These are phyloP conservation scores for Lepilemur ruficaudatus DNA, from an alignment of 2,797 vertebrate genomes.

Conservation along the genomic window DNA sequence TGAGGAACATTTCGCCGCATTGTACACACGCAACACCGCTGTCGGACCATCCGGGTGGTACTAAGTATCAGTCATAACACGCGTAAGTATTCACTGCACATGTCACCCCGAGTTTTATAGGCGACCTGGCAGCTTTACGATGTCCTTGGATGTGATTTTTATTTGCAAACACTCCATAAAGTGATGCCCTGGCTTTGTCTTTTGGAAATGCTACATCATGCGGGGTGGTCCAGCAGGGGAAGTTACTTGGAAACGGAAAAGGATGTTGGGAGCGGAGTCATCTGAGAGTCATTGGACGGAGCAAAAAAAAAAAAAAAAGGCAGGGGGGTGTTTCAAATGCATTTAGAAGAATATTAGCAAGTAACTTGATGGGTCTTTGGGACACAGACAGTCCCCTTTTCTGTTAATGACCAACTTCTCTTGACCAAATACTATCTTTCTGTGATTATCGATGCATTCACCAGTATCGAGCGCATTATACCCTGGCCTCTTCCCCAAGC, in stretches of 20 bases:
- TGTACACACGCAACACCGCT: not conserved
- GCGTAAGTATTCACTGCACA: not conserved
- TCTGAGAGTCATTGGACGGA: not conserved
- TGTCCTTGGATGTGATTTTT: conserved; percentile 51
- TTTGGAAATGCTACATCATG: conserved; percentile 54
- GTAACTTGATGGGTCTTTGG: not conserved
- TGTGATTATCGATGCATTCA: not conserved
- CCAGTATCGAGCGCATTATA: not conserved
- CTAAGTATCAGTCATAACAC: not conserved
- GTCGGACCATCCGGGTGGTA: not conserved
- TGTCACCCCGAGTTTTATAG: conserved; percentile 48
- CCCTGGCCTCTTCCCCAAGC: not conserved
- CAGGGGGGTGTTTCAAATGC: not conserved
- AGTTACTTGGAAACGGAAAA: conserved; percentile 81
- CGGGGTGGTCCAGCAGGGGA: conserved; percentile 63
- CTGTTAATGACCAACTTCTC: not conserved
- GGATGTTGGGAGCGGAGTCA: conserved; percentile 69
- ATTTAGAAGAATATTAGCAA: not conserved
- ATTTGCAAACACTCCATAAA: conserved; percentile 64
- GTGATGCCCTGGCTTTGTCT: conserved; percentile 7
- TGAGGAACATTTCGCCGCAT: not conserved
- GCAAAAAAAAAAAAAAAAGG: not conserved
- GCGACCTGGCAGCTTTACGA: conserved; percentile 57
- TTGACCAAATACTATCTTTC: not conserved
- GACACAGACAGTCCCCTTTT: not conserved